Base-by-base conservation (phyloP, 2,888 invertebrate genomes). In the Oscheius sp. region DNA sequence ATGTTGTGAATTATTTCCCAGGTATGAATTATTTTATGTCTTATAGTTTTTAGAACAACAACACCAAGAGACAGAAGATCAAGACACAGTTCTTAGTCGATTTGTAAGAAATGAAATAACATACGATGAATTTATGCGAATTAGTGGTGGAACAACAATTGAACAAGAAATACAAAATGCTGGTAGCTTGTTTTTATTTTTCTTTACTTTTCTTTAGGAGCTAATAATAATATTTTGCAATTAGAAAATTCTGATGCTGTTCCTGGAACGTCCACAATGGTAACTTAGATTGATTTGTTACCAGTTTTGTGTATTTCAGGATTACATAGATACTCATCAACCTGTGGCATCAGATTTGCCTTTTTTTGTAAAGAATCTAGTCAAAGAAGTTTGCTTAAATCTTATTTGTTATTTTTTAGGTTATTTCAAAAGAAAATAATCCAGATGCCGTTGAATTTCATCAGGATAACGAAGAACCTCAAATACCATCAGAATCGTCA, bases 101-200 rank as follows among this genome's bases (percentile, higher is more conserved):
- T 77, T 75, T 65, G 72, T 74, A 73, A 56, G 70, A 41, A 70
- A 70, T 28, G 75, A 75, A 22, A 70, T 74, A 30, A 65, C 71
- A 32, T 78, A 78, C 61, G 71, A 80, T 59, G 75, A 80, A 28
- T 78, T 77, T 59, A 78, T 80, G 78, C 49, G 70, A n/a, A 51
- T 70, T 2, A 75, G 71, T 22, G 78, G 80, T n/a, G 79, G 79
- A 24, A 71, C 70, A 49, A 75, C 77, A 2, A 57, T 79, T 12
- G 68, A 70, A 38, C 77, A 79, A 47, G 78, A 79, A 54, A 8
- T 70, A 38, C 54, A 47, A 44, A 33, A 47, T 8, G 45, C 45
- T 17, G 59, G 59, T 59, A 44, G 12, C 20, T 2, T 12, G 24
- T n/a, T 41, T 12, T 41, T 41, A 33, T 38, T 57, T 54, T 54